phyloP scores from a whole-genome alignment of 2,888 invertebrate genomes.

The Nemotelus pantherinus region DNA sequence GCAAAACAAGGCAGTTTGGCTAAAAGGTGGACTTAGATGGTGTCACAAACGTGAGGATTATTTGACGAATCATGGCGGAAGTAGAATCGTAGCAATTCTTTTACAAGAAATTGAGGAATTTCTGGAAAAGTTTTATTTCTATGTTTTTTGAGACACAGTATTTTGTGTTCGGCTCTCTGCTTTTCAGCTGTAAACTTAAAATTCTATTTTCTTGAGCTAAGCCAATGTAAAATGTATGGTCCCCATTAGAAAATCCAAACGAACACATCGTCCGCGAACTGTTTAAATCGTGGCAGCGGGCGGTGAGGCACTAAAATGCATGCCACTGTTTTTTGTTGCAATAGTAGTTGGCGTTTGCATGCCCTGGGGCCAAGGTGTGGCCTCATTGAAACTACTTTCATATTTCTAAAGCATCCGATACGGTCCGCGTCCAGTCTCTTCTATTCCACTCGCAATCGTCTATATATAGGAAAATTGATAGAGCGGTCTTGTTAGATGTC shows the following conservation, averaged over 20 bases:
- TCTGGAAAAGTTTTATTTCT: not conserved
- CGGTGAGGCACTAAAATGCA: conserved; percentile 37
- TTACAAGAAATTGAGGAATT: no score
- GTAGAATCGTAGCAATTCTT: no score
- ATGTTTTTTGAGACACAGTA: not conserved
- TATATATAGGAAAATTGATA: conserved; percentile 44
- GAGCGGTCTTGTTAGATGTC: conserved; percentile 45
- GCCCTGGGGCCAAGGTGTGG: conserved; percentile 59
- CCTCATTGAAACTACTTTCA: conserved; percentile 62
- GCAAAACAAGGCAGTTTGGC: not conserved
- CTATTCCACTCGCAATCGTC: conserved; percentile 36
- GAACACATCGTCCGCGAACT: not conserved
- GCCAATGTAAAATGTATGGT: not conserved
- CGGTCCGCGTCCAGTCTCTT: conserved; percentile 46
- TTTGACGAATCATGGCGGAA: no score
- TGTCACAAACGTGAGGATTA: conserved; percentile 14
- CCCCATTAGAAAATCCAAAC: conserved; percentile 5
- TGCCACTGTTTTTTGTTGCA: conserved; percentile 44
- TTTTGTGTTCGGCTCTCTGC: not conserved
- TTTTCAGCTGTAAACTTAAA: not conserved
- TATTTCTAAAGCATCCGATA: conserved; percentile 55
- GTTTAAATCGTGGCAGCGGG: conserved; percentile 27
- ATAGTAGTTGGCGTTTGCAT: conserved; percentile 42
- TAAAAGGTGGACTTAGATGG: conserved; percentile 13
- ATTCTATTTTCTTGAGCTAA: not conserved